Base-by-base conservation (phyloP, 2,888 invertebrate species). In the Eupithecia insigniata region DNA sequence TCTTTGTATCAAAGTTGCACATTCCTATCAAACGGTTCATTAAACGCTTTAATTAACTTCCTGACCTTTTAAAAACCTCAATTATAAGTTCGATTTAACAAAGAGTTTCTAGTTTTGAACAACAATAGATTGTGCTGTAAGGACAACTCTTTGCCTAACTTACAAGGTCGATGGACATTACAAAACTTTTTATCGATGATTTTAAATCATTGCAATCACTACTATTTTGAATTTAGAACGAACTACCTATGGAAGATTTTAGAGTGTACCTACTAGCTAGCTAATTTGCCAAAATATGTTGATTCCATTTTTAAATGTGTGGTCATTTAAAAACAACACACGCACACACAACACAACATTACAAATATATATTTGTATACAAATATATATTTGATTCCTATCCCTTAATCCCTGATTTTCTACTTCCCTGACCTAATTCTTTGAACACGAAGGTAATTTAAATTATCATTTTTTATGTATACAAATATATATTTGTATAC, bases 31-130 rank as follows among this genome's bases (percentile, higher is more conserved):
- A 58, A 68, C 58, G 73, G 16, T 46, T 61, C 7, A 60, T 65
- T 67, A 66, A 69, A 69, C 51, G 64, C 62, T 70, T 75, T 76
- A 75, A 79, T 79, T 76, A 68, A 69, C 65, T 70, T 67, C 39
- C 58, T 71, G 78, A 78, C 78, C 78, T 80, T 76, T 77, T 65
- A 74, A 72, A 70, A 68, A 77, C 73, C 72, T 70, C 78, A 77
- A 76, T 79, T 78, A 74, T 32, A 72, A 39, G 77, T 68, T 69
- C 73, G 73, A 79, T 79, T 75, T 72, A 78, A 80, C 80, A 80
- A 77, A 74, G 74, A 66, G 65, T 70, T 74, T 67, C 65, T 69
- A 67, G 69, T 74, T 70, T 76, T 71, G 69, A 62, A 67, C 73
- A 61, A 77, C 76, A 78, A 78, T 69, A 61, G 75, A 4, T 64